phyloP scores from a whole-genome alignment of 2,797 vertebrate species.

The Coregonus ussuriensis region DNA sequence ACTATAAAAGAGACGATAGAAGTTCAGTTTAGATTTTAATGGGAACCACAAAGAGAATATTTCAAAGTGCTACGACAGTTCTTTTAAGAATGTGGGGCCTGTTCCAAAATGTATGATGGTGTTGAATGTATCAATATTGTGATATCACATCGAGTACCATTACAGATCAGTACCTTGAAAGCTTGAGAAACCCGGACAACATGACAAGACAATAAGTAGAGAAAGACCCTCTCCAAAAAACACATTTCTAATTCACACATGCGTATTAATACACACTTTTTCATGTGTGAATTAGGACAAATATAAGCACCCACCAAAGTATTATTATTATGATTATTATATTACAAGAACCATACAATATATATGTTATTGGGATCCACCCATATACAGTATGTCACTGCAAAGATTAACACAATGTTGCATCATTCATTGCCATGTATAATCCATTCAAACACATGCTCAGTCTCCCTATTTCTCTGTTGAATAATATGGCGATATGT shows the following conservation, averaged over 20 bases:
- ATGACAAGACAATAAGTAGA: not conserved
- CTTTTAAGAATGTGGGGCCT: slow-evolving; percentile 37
- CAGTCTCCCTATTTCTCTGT: not conserved
- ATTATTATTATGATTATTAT: no score
- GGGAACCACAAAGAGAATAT: slow-evolving; percentile 61
- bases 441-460: not conserved
- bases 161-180: not conserved
- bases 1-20: slow-evolving; percentile 36
- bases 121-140: slow-evolving; percentile 39
- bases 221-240: no score
- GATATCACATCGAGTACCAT: slow-evolving; percentile 28
- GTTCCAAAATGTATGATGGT: slow-evolving; percentile 49
- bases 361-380: not conserved
- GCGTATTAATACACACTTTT: no score
- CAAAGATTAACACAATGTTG: not conserved
- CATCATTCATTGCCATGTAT: not conserved
- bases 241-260: no score
- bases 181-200: not conserved
- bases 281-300: no score
- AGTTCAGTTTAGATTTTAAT: slow-evolving; percentile 43
- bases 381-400: not conserved
- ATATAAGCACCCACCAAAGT: no score
- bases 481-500: not conserved
- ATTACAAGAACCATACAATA: no score
- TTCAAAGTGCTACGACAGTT: slow-evolving; percentile 39